Evolutionary conservation across 2,113 vertebrate species (phyloP).

Genomic region (Microtus ochrogaster): DNA sequence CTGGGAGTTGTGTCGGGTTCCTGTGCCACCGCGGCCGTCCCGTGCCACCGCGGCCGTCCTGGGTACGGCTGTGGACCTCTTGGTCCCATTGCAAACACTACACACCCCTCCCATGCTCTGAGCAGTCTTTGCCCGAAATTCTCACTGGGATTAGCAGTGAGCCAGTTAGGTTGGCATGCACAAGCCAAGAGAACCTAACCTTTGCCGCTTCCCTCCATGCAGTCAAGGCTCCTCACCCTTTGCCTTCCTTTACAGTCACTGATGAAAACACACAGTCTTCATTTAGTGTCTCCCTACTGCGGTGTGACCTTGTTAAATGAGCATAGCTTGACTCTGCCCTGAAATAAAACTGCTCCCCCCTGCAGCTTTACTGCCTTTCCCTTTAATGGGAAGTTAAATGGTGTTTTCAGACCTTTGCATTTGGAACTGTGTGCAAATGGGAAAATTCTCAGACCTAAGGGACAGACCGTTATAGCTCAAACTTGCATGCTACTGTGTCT

Average conservation of each 20-base stretch:
- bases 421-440: conserved; percentile 33
- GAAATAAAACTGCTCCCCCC: neutral
- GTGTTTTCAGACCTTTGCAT: neutral
- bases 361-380: neutral
- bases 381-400: conserved; percentile 47
- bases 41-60: neutral
- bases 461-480: neutral
- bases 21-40: neutral
- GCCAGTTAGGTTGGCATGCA: neutral
- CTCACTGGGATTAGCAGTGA: neutral
- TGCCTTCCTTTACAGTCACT: neutral
- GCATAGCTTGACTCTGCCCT: neutral
- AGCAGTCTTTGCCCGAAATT: neutral
- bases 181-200: conserved; percentile 15
- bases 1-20: neutral
- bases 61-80: neutral
- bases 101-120: neutral
- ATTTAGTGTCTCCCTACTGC: neutral
- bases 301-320: neutral
- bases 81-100: neutral
- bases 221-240: neutral
- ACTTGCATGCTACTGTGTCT: neutral
- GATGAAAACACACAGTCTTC: neutral
- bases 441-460: neutral
- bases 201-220: neutral